A percentile compares a stretch with the other conserved stretches of the same genome.
These are phyloP conservation scores for Eulemur coronatus DNA, from an alignment of 2,797 vertebrate species.

Conservation along the genomic window DNA sequence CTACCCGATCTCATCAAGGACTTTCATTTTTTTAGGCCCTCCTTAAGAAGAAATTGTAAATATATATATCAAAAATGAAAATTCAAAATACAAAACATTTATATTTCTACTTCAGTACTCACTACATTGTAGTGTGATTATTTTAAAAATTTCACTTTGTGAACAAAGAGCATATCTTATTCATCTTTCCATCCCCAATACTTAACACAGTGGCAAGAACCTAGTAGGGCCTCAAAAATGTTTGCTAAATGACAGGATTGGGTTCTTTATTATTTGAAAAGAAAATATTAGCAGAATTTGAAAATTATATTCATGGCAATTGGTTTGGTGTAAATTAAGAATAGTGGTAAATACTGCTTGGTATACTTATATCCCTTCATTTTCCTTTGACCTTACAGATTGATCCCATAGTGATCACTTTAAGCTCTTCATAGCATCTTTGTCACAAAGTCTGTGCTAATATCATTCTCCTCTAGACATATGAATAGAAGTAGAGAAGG, in stretches of 20 bases:
- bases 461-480: slow-evolving; percentile 11
- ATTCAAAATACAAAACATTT: neutral
- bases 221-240: neutral
- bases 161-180: neutral
- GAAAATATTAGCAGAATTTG: neutral
- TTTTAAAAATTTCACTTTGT: neutral
- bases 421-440: neutral
- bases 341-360: slow-evolving; percentile 13
- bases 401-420: neutral
- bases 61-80: neutral
- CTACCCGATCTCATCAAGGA: neutral
- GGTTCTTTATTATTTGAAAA: slow-evolving; percentile 22
- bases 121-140: neutral
- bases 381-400: slow-evolving; percentile 52
- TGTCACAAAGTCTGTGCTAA: slow-evolving; percentile 44
- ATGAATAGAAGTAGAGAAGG: slow-evolving; percentile 57
- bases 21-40: neutral
- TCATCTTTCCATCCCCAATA: neutral
- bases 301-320: neutral
- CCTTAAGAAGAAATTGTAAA: neutral
- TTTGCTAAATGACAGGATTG: neutral
- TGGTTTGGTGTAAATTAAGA: slow-evolving; percentile 40
- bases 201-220: neutral
- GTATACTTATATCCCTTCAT: neutral
- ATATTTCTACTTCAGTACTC: neutral